Evolutionary conservation across 2,797 vertebrate genomes (phyloP).

Genomic region (Galaxias olidus): DNA sequence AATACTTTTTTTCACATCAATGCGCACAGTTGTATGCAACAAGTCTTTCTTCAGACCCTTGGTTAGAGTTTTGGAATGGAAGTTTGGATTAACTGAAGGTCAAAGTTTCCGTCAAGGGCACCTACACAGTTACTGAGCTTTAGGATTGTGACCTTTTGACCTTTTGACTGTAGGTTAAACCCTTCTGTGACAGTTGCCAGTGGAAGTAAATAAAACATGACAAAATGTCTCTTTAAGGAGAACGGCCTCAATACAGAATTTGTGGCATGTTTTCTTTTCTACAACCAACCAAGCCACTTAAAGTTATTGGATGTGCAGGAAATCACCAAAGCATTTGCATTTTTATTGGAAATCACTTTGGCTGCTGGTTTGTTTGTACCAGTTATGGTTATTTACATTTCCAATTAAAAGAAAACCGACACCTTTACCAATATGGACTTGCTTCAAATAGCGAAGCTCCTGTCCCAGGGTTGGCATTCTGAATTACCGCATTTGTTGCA

Average conservation of each 20-base stretch:
- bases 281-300: constrained; percentile 45
- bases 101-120: constrained; percentile 47
- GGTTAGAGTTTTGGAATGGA: neutral
- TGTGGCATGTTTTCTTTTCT: constrained; percentile 40
- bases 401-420: constrained; percentile 68
- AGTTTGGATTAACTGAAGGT: constrained; percentile 22
- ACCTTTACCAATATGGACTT: constrained; percentile 55
- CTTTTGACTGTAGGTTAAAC: constrained; percentile 60
- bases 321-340: constrained; percentile 67
- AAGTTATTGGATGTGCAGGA: constrained; percentile 49
- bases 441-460: constrained; percentile 50
- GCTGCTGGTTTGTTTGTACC: constrained; percentile 61
- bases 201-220: constrained; percentile 50
- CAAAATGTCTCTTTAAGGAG: constrained; percentile 43
- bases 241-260: constrained; percentile 29
- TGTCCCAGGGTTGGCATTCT: constrained; percentile 60
- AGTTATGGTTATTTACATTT: constrained; percentile 65
- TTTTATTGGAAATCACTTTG: constrained; percentile 68
- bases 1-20: constrained; percentile 38
- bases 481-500: constrained; percentile 60
- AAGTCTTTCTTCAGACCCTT: constrained; percentile 6
- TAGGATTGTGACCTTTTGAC: constrained; percentile 52
- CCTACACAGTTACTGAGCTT: constrained; percentile 35
- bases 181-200: constrained; percentile 54
- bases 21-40: constrained; percentile 53